phyloP scores from a whole-genome alignment of 2,797 vertebrate species.

The Hybognathus amarus region DNA sequence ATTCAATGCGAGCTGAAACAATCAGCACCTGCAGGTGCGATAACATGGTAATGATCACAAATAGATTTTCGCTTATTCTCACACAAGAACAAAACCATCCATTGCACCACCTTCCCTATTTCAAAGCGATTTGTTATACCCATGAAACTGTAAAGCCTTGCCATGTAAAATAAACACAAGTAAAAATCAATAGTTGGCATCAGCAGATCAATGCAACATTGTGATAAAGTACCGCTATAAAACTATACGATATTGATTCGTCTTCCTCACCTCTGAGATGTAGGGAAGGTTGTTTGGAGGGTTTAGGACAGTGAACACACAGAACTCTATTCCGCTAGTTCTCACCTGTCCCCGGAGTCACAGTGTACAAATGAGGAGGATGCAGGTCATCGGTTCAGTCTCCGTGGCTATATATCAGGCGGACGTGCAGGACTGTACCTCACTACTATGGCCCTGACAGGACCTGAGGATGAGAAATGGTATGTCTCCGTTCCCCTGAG shows the following conservation, averaged over 20 bases:
- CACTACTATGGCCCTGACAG: conserved; percentile 53
- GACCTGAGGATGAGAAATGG: conserved; percentile 58
- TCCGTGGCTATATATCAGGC: conserved; percentile 57
- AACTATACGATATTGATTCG: conserved; percentile 2
- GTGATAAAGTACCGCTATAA: not conserved
- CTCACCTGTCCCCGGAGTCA: conserved; percentile 42
- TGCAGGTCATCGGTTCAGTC: conserved; percentile 39
- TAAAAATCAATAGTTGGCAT: conserved; percentile 28
- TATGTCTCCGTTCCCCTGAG: not conserved
- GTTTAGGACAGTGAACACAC: conserved; percentile 26
- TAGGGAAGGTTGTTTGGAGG: conserved; percentile 29
- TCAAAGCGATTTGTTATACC: conserved; percentile 1
- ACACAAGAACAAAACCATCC: not conserved
- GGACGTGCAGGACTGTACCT: conserved; percentile 48
- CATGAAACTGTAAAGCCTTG: conserved; percentile 16
- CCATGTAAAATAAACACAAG: conserved; percentile 18
- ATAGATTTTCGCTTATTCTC: not conserved
- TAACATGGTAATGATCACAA: not conserved
- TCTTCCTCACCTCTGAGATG: conserved; percentile 7
- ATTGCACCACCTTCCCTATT: conserved; percentile 1
- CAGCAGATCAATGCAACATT: conserved; percentile 17
- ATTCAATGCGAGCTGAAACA: not conserved
- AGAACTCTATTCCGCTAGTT: conserved; percentile 38
- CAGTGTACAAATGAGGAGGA: conserved; percentile 43
- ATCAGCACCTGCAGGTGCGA: not conserved